A percentile compares a stretch with the other conserved stretches of the same genome.
Evolutionary conservation across 2,113 vertebrate species (phyloP).

Genomic region (Thermophis baileyi): DNA sequence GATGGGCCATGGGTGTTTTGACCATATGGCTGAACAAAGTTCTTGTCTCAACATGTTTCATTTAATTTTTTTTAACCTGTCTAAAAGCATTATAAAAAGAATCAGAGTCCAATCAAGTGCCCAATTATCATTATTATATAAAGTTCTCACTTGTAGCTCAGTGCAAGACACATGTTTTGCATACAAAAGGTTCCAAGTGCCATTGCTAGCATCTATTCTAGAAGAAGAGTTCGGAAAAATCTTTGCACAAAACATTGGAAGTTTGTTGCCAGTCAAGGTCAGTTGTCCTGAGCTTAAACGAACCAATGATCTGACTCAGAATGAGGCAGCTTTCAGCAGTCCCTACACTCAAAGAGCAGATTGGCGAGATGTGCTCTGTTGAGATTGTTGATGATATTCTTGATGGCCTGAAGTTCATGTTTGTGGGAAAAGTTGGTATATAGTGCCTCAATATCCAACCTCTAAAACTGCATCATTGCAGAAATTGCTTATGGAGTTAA

Average conservation of each 20-base stretch:
- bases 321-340: neutral
- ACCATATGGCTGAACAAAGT: conserved; percentile 33
- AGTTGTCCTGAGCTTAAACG: neutral
- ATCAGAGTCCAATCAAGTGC: neutral
- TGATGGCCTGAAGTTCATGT: neutral
- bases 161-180: neutral
- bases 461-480: neutral
- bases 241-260: neutral
- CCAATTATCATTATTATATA: neutral
- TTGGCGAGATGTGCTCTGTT: neutral
- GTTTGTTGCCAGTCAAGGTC: neutral
- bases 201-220: neutral
- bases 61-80: neutral
- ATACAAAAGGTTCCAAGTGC: neutral
- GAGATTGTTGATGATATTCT: neutral
- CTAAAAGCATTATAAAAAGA: neutral
- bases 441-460: neutral
- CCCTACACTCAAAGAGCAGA: neutral
- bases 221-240: neutral
- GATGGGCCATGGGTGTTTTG: neutral
- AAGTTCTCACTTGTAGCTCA: neutral
- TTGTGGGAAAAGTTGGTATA: neutral
- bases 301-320: neutral
- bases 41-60: conserved; percentile 14
- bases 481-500: neutral